Conservation (phyloP, 2,888 invertebrate genomes). For the Eledona agricola region DNA sequence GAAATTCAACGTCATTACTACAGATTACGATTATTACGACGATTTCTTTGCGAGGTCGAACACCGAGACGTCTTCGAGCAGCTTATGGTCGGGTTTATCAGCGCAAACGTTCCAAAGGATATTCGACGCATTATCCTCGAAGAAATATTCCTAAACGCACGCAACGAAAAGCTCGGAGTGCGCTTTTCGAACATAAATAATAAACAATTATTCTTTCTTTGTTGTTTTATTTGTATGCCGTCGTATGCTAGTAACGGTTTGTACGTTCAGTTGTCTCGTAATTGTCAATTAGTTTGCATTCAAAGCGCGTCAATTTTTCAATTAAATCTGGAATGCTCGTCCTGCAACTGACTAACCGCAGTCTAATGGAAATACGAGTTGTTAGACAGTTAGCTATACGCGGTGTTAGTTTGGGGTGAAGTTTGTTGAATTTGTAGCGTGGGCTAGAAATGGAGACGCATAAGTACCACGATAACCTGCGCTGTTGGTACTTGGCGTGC, state of each 20-base stretch:
- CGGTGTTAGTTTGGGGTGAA: conserved; percentile 15
- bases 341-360: conserved; percentile 15
- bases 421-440: conserved; percentile 29
- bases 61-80: conserved; percentile 59
- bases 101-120: conserved; percentile 73
- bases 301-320: conserved; percentile 24
- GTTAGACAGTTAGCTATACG: not conserved
- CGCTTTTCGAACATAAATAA: conserved; percentile 27
- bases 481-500: conserved; percentile 41
- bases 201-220: conserved; percentile 28
- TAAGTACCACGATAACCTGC: conserved; percentile 37
- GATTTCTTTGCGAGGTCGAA: conserved; percentile 72
- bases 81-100: conserved; percentile 67
- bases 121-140: conserved; percentile 67
- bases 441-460: conserved; percentile 33
- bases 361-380: conserved; percentile 18
- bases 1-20: conserved; percentile 84
- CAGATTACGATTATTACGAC: conserved; percentile 78
- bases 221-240: conserved; percentile 4
- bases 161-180: conserved; percentile 27
- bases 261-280: conserved; percentile 6
- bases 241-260: conserved; percentile 10
- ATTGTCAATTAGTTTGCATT: conserved; percentile 23
- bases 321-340: conserved; percentile 20
- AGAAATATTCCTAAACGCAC: conserved; percentile 58